These are phyloP conservation scores for Sorex araneus DNA, from an alignment of 2,113 vertebrate species.

Conservation along the genomic window DNA sequence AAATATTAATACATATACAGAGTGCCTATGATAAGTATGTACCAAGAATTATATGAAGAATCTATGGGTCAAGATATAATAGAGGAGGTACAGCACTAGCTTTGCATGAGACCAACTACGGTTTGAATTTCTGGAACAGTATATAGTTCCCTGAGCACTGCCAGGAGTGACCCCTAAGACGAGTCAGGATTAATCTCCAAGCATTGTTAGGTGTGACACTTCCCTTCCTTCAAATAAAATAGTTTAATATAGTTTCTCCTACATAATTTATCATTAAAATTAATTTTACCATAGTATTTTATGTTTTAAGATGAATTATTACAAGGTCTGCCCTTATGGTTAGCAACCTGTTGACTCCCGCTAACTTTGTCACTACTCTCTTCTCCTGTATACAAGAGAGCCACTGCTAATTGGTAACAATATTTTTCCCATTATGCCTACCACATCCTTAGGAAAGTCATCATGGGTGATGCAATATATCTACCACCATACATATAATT, in stretches of 20 bases:
- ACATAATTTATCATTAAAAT: too few species aligned
- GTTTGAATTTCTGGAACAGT: too few species aligned
- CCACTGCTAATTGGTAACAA: neutral
- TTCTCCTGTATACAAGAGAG: neutral
- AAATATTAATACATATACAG: neutral
- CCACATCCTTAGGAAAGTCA: neutral
- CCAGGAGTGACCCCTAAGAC: too few species aligned
- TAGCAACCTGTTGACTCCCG: neutral
- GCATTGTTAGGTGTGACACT: too few species aligned
- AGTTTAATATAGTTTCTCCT: too few species aligned
- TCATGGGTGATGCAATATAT: neutral
- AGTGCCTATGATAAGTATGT: neutral
- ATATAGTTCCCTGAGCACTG: too few species aligned
- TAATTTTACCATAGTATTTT: neutral
- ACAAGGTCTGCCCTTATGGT: too few species aligned
- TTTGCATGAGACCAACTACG: too few species aligned
- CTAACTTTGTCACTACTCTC: neutral
- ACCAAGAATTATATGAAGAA: slow-evolving; percentile 29
- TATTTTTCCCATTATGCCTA: neutral
- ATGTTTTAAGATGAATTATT: slow-evolving; percentile 27
- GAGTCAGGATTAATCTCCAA: too few species aligned
- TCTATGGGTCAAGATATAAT: neutral
- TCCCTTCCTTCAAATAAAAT: too few species aligned
- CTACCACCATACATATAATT: neutral
- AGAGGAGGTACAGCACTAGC: too few species aligned